Evolutionary conservation across 2,797 vertebrate species (phyloP), one percentile per base, ranked within the genome.

Genomic region (Hirundo rustica): DNA sequence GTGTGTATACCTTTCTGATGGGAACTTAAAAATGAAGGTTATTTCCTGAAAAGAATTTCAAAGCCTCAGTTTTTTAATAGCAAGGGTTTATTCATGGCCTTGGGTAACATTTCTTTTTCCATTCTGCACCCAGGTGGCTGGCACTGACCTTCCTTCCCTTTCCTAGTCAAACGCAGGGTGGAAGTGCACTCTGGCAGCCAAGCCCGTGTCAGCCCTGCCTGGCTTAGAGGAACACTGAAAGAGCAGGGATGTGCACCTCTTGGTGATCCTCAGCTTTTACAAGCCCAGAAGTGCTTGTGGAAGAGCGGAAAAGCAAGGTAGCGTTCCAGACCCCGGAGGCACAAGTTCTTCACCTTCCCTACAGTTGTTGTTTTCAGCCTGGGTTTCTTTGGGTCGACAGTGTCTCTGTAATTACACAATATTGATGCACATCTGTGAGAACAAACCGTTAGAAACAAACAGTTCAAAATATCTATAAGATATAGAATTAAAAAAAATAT

Each of bases 391-490:
- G 47, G 86, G 60, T 72, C 6, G 5, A 30, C 26, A 11, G 23
- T 26, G 66, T 60, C 73, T 66, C 51, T 60, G 23, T 70, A 91
- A 91, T 93, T 92, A 70, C 55, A 81, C 44, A 38, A 81, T 64
- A 78, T 55, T 26, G 55, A 80, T 78, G 66, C 68, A 48, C 40
- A 50, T 74, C 76, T 0, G 0, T 50, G 65, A 83, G 75, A 83
- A 91, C 61, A 48, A 72, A 77, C 44, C 0, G 0, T 57, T 83
- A 91, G 71, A 81, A 91, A 80, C 78, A 92, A 89, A 62, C 64
- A 57, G 51, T 86, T 85, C 72, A 83, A 94, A 95, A 53, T 81
- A 84, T 10, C 91, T 73, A 73, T 89, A 89, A 92, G 93, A 92
- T 6, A 16, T 60, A 91, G 81, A 91, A 96, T 88, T 88, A 47